Base-by-base conservation (phyloP, 2,113 vertebrate genomes). In the Tenebrosternarchus preto region DNA sequence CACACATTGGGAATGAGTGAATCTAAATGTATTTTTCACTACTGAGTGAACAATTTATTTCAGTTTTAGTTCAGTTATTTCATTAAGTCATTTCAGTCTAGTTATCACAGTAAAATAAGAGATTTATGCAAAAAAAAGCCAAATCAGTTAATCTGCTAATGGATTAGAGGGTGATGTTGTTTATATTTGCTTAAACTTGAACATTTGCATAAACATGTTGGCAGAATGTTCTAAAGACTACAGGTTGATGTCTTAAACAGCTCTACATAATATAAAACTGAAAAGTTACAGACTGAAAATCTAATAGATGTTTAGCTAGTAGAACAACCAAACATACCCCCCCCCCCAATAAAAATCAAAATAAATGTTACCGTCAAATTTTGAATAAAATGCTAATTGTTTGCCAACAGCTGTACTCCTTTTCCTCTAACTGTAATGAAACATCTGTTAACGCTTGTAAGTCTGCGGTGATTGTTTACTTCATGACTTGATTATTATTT, bases 1-100 rank as follows among this genome's bases (percentile, higher is more conserved):
- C 83, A 90, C 90, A 88, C 85, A 86, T 63, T 66, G 87, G 91
- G 78, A 91, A 91, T 91, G 84, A 91, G 90, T 92, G 68, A 90
- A 88, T 72, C 29, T 86, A 75, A 50, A 81, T 83, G 73, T 72
- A 74, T 78, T 36, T 86, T 87, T 81, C 78, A 83, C 86, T 88
- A 79, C n/a, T 82, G 83, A 90, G 80, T 86, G 80, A 78, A 77
- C 31, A 75, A 68, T 85, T 82, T 63, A 77, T 77, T 63, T 73
- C 77, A 76, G 66, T 75, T 82, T n/a, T n/a, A n/a, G n/a, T n/a
- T n/a, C n/a, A n/a, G 69, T 83, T 75, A 73, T 50, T 80, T 74
- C 78, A 29, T 76, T 73, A 12, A 24, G 46, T 29, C 3, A 5
- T 0, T 17, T 67, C 20, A 76, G 6, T 53, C 25, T 20, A 68